phyloP scores from a whole-genome alignment of 2,888 invertebrate species.

The Philhelius pedissequus region DNA sequence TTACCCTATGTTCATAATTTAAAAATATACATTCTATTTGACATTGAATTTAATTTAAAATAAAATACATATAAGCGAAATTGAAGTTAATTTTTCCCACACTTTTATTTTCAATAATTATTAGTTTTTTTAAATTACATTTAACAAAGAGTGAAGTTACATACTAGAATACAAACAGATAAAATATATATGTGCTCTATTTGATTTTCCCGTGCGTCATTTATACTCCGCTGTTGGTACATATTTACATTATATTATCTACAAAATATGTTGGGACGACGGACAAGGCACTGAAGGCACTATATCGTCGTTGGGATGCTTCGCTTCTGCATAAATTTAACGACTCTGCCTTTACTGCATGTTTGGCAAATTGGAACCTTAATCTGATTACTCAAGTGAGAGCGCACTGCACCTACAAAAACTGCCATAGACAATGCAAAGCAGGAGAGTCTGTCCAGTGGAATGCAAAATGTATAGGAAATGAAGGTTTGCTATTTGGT shows the following conservation, averaged over 20 bases:
- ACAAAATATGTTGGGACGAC: background rate
- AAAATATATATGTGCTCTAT: background rate
- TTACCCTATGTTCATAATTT: too few relatives aligned
- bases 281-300: background rate
- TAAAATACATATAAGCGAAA: background rate
- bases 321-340: constrained; percentile 53
- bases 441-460: background rate
- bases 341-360: constrained; percentile 48
- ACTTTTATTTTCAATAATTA: background rate
- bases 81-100: background rate
- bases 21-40: too few relatives aligned
- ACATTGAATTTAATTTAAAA: background rate
- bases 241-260: background rate
- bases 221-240: background rate
- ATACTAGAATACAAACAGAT: background rate
- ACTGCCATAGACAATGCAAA: constrained; percentile 4
- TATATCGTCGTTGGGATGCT: constrained; percentile 26
- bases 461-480: background rate
- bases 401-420: constrained; percentile 41
- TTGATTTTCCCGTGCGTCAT: background rate
- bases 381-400: constrained; percentile 63
- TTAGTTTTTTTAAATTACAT: too few relatives aligned
- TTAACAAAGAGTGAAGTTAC: too few relatives aligned
- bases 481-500: background rate
- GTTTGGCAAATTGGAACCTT: constrained; percentile 61